Base-by-base conservation (phyloP, 2,888 invertebrate genomes). In the Hypomecis punctinalis region DNA sequence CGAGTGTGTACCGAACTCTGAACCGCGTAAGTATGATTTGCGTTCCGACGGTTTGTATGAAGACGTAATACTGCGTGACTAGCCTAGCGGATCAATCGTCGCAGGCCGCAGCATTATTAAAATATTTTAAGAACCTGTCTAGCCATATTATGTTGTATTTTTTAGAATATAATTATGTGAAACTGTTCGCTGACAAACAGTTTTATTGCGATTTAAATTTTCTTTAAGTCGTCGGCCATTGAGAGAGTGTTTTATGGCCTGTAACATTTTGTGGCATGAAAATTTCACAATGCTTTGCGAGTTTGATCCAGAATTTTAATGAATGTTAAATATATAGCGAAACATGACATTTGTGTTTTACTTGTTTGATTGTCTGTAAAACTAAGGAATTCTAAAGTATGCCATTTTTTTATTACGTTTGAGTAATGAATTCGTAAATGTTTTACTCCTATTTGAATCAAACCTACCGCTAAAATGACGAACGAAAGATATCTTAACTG, bases 151-250 rank as follows among this genome's bases (percentile, higher is more conserved):
- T 47, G 39, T 53, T 37, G 4, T 54, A 36, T 35, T 40, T 52
- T 37, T 51, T 43, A 35, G 43, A 49, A 55, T 36, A 45, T 37
- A 63, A 36, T n/a, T 8, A 53, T 57, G 47, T 58, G 53, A 37
- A 62, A 7, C 7, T 53, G 7, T 9, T 40, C 40, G 54, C 49
- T 59, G 63, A 59, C 59, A 55, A 51, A 55, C 40, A n/a, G 45
- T 59, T 63, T 63, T 49, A 63, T 39, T 45, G 49, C n/a, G 10
- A 46, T 53, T 47, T 43, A 49, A 5, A 48, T 33, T 33, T 23
- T 45, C 23, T 39, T 43, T 7, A 11, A 10, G 35, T 42, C 39
- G 4, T 7, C 23, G 40, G 11, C 43, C 54, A 43, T 51, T 52
- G 51, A 62, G 23, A 56, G 8, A 13, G 0, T 40, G 10, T 56